phyloP scores from a whole-genome alignment of 2,113 vertebrate species.

The Lates calcarifer region DNA sequence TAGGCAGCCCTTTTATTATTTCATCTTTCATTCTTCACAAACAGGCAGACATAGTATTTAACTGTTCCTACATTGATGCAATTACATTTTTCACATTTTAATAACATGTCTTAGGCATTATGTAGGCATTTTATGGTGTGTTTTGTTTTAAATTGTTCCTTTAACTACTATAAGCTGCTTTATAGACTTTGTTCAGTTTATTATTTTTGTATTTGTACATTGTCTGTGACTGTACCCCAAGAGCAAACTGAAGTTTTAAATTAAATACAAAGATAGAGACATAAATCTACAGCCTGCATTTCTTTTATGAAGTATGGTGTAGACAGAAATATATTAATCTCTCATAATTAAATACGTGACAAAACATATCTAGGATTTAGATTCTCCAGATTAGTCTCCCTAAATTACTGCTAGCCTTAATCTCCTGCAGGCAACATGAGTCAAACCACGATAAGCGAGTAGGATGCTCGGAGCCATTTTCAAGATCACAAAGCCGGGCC shows the following conservation, averaged over 20 bases:
- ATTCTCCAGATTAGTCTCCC: conserved; percentile 43
- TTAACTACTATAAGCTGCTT: not conserved
- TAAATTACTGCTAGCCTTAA: conserved; percentile 56
- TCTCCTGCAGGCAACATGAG: conserved; percentile 39
- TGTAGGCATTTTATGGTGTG: too few species aligned
- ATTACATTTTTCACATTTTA: too few species aligned
- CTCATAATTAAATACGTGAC: conserved; percentile 13
- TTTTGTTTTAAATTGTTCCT: not conserved
- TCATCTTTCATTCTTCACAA: too few species aligned
- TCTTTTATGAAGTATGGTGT: not conserved
- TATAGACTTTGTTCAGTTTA: too few species aligned
- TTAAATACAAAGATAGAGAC: not conserved
- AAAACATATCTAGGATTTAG: conserved; percentile 22
- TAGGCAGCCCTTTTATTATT: too few species aligned
- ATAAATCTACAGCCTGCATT: not conserved
- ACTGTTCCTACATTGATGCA: too few species aligned
- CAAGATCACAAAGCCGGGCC: conserved; percentile 73
- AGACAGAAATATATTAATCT: not conserved
- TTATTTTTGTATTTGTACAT: too few species aligned
- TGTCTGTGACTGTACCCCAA: not conserved
- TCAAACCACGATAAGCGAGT: conserved; percentile 32
- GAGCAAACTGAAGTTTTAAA: not conserved
- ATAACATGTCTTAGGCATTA: too few species aligned
- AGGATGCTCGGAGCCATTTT: conserved; percentile 73
- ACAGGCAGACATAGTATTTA: too few species aligned